phyloP scores from a whole-genome alignment of 2,113 vertebrate species.

The Delphinapterus leucas region DNA sequence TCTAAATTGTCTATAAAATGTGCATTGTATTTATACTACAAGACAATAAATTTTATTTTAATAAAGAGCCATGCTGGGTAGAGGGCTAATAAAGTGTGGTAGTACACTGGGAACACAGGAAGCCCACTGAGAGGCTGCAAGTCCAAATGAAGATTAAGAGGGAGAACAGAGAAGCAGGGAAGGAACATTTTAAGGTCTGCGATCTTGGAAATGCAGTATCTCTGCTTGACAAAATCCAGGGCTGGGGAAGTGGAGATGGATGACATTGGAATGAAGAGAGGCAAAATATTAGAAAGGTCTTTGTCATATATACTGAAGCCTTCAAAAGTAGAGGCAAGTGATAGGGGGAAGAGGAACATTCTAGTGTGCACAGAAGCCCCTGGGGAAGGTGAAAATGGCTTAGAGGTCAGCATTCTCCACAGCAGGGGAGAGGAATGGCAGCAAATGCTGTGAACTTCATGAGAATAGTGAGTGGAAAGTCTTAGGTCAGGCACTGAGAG shows the following conservation, averaged over 20 bases:
- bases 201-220: background rate
- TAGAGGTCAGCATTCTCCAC: background rate
- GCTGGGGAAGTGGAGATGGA: background rate
- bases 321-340: background rate
- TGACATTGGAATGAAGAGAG: background rate
- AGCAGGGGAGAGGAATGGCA: background rate
- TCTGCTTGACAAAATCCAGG: background rate
- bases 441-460: background rate
- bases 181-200: background rate
- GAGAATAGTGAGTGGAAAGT: background rate
- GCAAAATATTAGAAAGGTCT: background rate
- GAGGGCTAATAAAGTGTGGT: background rate
- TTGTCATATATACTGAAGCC: background rate
- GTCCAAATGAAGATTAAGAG: background rate
- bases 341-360: background rate
- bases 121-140: background rate
- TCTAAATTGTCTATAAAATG: conserved; percentile 1
- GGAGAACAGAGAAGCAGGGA: background rate
- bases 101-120: background rate
- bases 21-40: background rate
- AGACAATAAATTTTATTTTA: conserved; percentile 14
- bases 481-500: background rate
- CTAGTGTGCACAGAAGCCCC: background rate
- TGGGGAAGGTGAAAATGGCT: background rate
- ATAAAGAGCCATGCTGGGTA: background rate